These are phyloP conservation scores for Zophobas morio DNA, from an alignment of 1,140 invertebrate genomes.

Conservation along the genomic window DNA sequence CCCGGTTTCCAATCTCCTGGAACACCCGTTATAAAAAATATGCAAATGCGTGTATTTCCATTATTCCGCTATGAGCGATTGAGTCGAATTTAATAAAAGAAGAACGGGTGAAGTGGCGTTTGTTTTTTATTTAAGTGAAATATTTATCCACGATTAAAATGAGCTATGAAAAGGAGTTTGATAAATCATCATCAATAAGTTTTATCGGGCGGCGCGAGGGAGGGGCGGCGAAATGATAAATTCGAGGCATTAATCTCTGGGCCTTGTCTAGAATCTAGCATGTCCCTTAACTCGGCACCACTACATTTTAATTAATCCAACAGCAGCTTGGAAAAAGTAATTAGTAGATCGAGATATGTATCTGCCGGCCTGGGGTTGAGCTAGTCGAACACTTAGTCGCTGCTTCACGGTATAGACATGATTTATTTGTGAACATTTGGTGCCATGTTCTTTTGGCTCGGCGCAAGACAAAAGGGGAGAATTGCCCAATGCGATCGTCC, in stretches of 20 bases:
- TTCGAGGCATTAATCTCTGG: conserved; percentile 51
- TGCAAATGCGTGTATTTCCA: conserved; percentile 1
- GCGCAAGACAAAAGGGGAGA: conserved; percentile 51
- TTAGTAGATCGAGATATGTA: conserved; percentile 61
- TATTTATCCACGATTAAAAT: conserved; percentile 39
- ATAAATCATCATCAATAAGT: conserved; percentile 29
- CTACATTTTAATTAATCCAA: conserved; percentile 61
- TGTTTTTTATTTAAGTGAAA: conserved; percentile 42
- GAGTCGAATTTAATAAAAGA: conserved; percentile 2
- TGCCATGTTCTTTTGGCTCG: conserved; percentile 55
- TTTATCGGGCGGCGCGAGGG: conserved; percentile 28
- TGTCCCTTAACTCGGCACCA: conserved; percentile 53
- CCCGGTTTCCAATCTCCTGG: conserved; percentile 4
- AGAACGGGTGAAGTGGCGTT: background rate
- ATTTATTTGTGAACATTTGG: conserved; percentile 57
- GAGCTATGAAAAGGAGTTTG: conserved; percentile 38
- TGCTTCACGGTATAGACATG: conserved; percentile 45
- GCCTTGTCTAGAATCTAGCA: conserved; percentile 52
- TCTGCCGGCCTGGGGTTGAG: conserved; percentile 50
- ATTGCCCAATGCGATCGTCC: conserved; percentile 51
- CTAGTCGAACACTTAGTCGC: conserved; percentile 43
- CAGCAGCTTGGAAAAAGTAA: conserved; percentile 62
- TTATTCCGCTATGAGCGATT: conserved; percentile 8
- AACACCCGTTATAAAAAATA: background rate
- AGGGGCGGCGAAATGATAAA: conserved; percentile 49